Evolutionary conservation across 2,797 vertebrate genomes (phyloP), one percentile per base, ranked within the genome.

Genomic region (Cercopithecus diana): DNA sequence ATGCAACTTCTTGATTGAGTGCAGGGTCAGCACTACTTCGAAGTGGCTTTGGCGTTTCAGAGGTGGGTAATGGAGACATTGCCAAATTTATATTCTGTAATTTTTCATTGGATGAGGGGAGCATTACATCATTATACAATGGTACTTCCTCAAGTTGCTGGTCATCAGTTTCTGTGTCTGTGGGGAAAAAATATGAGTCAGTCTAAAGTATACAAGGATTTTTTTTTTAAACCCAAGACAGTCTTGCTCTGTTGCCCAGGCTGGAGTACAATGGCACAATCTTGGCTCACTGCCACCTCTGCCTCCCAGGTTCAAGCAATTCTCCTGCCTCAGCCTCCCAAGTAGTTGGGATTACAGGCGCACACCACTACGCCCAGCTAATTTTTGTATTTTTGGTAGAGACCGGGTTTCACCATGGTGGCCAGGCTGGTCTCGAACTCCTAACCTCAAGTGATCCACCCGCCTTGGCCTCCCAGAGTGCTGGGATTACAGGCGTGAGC

Each of bases 71-170:
- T 95, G 99, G 99, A 97, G 99, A 99, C 98, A 99, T 98, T 97
- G 98, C 98, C 98, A 99, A 98, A 98, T 98, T 99, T 98, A 99
- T 98, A 98, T 96, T 99, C 89, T 99, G 98, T 98, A 99, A 98
- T 97, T 99, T 99, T 97, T 99, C 99, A 97, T 98, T 99, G 95
- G 99, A 99, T 95, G 99, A 99, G 91, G 99, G 99, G 97, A 99
- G 99, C 99, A 99, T 99, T 93, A 99, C 99, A 95, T 99, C 99
- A 0, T 99, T 99, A 99, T 99, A 99, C 95, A 99, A 98, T 84
- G 99, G 99, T 91, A 99, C 99, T 75, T 99, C 99, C 95, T 99
- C 99, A 98, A 98, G 96, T 93, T 99, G 98, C 96, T 99, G 99
- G 77, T 99, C 99, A 96, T 99, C 99, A 79, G 99, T 99, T 97